phyloP scores from a whole-genome alignment of 2,113 vertebrate species.

The human (Homo sapiens) region GRCh38 chr13:74066501-74067000 shows the following conservation, averaged over 20 bases:
- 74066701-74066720: background rate
- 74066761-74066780: background rate
- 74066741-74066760: background rate
- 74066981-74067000: background rate
- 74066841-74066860: background rate
- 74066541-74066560: too few relatives aligned
- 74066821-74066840: background rate
- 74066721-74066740: background rate
- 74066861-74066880: slow-evolving; percentile 56
- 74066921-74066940: slow-evolving; percentile 53
- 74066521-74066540: too few relatives aligned
- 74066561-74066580: too few relatives aligned
- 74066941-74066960: slow-evolving; percentile 45
- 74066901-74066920: slow-evolving; percentile 56
- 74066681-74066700: background rate
- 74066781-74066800: background rate
- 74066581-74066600: too few relatives aligned
- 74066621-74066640: background rate
- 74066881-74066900: slow-evolving; percentile 48
- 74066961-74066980: slow-evolving; percentile 54
- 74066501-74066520: too few relatives aligned
- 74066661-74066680: background rate
- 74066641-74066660: background rate
- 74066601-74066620: background rate
- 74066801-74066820: background rate